Percentiles rank a stretch among this genome's conserved stretches.
Conservation (phyloP, 2,888 invertebrate genomes). For the Pemphredon lugubris region DNA sequence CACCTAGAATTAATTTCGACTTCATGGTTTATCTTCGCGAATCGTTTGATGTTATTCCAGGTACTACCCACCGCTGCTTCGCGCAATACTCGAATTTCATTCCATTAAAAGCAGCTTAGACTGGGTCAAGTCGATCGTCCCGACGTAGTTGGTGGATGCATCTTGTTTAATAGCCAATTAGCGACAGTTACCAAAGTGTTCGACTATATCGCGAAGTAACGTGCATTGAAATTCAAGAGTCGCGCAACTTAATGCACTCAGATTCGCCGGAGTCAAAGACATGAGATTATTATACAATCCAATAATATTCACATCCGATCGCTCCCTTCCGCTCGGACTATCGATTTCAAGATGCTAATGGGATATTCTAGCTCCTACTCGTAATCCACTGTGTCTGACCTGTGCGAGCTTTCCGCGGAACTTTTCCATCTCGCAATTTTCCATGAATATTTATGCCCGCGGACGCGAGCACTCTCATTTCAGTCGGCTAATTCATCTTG, state of each 20-base stretch:
- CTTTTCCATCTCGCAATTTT: neutral
- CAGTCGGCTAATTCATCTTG: neutral
- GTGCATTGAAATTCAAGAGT: constrained; percentile 19
- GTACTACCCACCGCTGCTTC: neutral
- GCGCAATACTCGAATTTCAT: neutral
- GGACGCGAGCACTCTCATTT: neutral
- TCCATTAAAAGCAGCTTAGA: constrained; percentile 1
- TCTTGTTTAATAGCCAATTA: constrained; percentile 20
- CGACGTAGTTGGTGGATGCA: neutral
- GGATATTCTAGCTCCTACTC: neutral
- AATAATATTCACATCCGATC: neutral
- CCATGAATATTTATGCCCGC: constrained; percentile 3
- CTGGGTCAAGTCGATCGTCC: constrained; percentile 8
- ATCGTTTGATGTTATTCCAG: constrained; percentile 4
- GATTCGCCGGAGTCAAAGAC: neutral
- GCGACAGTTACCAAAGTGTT: constrained; percentile 16
- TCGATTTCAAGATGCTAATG: neutral
- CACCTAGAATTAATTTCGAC: constrained; percentile 7
- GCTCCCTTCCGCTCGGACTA: neutral
- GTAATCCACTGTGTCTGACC: too few species aligned
- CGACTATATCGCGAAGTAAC: neutral
- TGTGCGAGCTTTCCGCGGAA: neutral
- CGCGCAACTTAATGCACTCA: neutral
- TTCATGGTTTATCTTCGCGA: neutral
- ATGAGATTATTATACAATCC: neutral